Percentiles rank a stretch among this genome's conserved stretches.
Evolutionary conservation across 2,113 vertebrate genomes (phyloP).

Genomic region (Leptocoma aspasia): DNA sequence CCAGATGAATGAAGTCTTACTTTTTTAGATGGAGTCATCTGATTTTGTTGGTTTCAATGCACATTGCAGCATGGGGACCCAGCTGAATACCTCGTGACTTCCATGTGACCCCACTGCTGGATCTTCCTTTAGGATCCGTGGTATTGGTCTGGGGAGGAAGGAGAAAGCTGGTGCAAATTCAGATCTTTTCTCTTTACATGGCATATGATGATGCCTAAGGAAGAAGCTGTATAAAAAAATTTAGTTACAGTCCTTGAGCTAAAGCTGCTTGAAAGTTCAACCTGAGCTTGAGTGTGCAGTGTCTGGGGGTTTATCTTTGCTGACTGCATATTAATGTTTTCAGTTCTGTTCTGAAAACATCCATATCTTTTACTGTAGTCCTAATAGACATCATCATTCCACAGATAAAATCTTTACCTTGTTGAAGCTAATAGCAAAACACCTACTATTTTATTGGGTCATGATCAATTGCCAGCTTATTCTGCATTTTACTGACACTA

Average conservation of each 20-base stretch:
- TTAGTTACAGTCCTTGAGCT: background rate
- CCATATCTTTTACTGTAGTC: background rate
- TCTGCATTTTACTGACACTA: background rate
- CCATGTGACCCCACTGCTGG: background rate
- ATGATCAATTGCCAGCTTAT: rapidly evolving
- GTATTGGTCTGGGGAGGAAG: background rate
- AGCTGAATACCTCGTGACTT: rapidly evolving
- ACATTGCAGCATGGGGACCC: rapidly evolving
- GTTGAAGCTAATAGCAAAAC: background rate
- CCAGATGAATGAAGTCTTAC: background rate
- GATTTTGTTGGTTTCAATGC: background rate
- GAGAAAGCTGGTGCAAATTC: background rate
- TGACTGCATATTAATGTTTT: background rate
- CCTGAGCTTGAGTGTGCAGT: background rate
- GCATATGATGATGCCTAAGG: background rate
- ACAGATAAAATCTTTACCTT: background rate
- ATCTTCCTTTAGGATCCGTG: background rate
- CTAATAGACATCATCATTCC: background rate
- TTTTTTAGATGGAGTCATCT: background rate
- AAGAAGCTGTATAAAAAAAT: background rate
- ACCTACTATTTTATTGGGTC: background rate
- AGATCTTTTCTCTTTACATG: background rate
- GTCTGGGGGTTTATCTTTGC: background rate
- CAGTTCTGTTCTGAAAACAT: background rate
- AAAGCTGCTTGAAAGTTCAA: background rate